Conservation (phyloP, 2,113 vertebrate species). For the Oncorhynchus mykiss region DNA sequence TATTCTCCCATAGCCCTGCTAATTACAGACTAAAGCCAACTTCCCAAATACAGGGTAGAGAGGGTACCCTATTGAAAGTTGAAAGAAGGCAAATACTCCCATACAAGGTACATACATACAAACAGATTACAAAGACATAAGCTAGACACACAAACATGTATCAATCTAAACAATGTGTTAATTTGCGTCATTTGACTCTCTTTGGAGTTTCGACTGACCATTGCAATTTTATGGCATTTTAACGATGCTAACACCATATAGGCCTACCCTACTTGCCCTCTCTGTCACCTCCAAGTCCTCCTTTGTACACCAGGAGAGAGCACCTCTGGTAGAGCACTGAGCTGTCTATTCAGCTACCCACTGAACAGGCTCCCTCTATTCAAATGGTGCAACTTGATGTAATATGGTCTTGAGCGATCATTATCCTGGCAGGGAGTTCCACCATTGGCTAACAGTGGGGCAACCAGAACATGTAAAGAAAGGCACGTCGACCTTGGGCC, state of each 20-base stretch:
- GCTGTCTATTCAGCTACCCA: constrained; percentile 30
- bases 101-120: no score
- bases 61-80: no score
- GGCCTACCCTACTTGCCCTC: not conserved
- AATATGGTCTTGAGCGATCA: constrained; percentile 48
- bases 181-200: no score
- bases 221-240: no score
- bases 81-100: no score
- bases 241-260: not conserved
- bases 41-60: no score
- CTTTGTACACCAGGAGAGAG: not conserved
- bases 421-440: constrained; percentile 50
- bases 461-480: constrained; percentile 17
- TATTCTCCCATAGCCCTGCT: no score
- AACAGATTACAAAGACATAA: no score
- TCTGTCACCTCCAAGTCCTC: not conserved
- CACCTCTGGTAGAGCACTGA: constrained; percentile 32
- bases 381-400: constrained; percentile 50
- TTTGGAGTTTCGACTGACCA: no score
- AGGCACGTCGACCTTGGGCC: constrained; percentile 52
- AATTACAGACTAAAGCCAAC: no score
- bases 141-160: no score
- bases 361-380: constrained; percentile 36
- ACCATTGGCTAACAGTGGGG: constrained; percentile 46
- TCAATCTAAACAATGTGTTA: no score